A percentile compares a stretch with the other conserved stretches of the same genome.
Conservation (phyloP, 2,888 invertebrate genomes). For the Heliconius hortense region DNA sequence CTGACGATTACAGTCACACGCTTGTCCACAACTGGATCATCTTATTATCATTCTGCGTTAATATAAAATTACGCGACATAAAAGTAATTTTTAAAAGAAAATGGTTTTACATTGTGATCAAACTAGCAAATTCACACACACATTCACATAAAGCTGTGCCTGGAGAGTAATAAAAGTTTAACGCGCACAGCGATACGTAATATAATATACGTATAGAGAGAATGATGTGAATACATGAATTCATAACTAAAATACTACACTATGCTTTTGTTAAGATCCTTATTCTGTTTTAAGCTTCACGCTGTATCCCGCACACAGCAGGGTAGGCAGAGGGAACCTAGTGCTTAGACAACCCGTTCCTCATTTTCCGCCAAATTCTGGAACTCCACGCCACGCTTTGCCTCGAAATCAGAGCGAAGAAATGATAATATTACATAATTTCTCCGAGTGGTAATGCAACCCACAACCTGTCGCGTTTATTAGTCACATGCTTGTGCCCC, state of each 20-base stretch:
- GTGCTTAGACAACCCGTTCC: too few relatives aligned
- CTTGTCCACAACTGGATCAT: too few relatives aligned
- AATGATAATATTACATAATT: too few relatives aligned
- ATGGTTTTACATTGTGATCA: slow-evolving; percentile 34
- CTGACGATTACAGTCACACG: too few relatives aligned
- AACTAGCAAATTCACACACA: slow-evolving; percentile 26
- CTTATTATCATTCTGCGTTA: neutral
- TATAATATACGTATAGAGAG: slow-evolving; percentile 14
- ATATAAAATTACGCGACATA: neutral
- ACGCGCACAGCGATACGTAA: slow-evolving; percentile 17
- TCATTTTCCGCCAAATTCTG: too few relatives aligned
- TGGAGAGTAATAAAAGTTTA: slow-evolving; percentile 33
- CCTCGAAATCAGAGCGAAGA: too few relatives aligned
- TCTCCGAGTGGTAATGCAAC: too few relatives aligned
- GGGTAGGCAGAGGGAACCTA: too few relatives aligned
- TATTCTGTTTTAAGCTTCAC: neutral
- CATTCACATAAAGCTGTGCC: slow-evolving; percentile 38
- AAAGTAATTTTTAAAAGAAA: slow-evolving; percentile 7
- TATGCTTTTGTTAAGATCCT: neutral
- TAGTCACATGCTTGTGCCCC: too few relatives aligned
- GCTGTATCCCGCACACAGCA: too few relatives aligned
- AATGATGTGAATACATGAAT: slow-evolving; percentile 12
- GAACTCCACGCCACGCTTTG: too few relatives aligned
- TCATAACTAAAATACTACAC: slow-evolving; percentile 2
- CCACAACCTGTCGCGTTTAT: too few relatives aligned